A percentile compares a stretch with the other conserved stretches of the same genome.
Conservation (phyloP, 2,113 vertebrate genomes). For the Rhabdomys dilectus region DNA sequence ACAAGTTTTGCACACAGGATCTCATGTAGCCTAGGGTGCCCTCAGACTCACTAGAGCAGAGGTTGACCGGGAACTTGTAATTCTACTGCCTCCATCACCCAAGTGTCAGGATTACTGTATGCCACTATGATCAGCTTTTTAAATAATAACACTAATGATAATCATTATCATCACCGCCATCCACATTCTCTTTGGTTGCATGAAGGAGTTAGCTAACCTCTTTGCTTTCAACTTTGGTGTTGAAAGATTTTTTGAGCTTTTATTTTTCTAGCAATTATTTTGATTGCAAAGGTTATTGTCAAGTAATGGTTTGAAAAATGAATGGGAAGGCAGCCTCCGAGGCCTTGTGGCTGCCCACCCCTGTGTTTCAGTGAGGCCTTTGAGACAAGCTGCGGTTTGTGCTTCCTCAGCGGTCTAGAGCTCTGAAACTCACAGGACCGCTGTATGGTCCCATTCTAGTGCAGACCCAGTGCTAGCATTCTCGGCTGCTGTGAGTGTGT, state of each 20-base stretch:
- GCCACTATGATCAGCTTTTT: neutral
- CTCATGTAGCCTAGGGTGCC: neutral
- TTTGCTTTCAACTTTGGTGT: neutral
- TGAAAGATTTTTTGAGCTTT: neutral
- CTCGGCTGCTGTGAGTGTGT: neutral
- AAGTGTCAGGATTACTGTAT: neutral
- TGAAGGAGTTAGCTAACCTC: neutral
- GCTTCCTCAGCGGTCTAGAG: neutral
- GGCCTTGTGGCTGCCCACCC: neutral
- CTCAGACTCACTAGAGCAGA: neutral
- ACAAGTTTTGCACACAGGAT: neutral
- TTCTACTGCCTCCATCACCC: neutral
- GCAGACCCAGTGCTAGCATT: too few species aligned
- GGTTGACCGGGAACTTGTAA: neutral
- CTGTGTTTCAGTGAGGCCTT: neutral
- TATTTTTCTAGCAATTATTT: constrained; percentile 38
- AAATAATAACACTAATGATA: too few species aligned
- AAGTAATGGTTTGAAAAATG: neutral
- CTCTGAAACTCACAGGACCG: neutral
- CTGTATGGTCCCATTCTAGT: too few species aligned
- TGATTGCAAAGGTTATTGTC: neutral
- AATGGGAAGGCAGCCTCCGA: neutral
- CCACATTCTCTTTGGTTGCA: constrained; percentile 9
- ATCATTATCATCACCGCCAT: too few species aligned
- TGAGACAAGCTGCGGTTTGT: neutral